Evolutionary conservation across 2,113 vertebrate species (phyloP), one percentile per base, ranked within the genome.

Genomic region (Rattus rattus): DNA sequence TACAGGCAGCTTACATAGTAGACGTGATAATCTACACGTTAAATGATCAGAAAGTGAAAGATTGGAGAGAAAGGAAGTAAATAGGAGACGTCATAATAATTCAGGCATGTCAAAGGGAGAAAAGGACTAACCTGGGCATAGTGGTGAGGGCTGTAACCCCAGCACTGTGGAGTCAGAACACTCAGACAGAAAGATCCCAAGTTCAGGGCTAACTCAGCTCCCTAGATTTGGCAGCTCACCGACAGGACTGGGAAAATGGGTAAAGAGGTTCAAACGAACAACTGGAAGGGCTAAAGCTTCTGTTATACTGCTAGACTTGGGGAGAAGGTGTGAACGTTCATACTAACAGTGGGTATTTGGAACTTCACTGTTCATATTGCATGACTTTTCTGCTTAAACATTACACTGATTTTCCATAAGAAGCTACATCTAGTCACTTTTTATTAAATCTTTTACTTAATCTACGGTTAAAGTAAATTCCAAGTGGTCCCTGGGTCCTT

Each of bases 371-470:
- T 26, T 90, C 72, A 12, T 56, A 47, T 14, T 22, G 12, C 30
- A 24, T 65, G 3, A 83, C 47, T 92, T 72, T 73, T 76, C 86
- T 79, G 80, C 59, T 56, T 83, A 52, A 8, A 56, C 80, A 92
- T 96, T 85, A 49, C 91, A 69, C 81, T 88, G 90, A 6, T 67
- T 89, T 70, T 86, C 36, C 69, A 63, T 93, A 97, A 97, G 84
- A 85, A 83, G 12, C 73, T 91, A 30, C 54, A 59, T 43, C 96
- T 94, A 85, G 96, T 94, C 19, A 92, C 49, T 98, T 96, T 97
- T 95, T 24, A 92, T 92, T 63, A 95, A 97, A 93, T 95, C 84
- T 94, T 95, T 67, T 97, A 22, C 95, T 97, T 93, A 87, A 20
- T 61, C 65, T 1, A 86, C 54, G 61, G 88, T 91, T 63, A 80